Conservation (phyloP, 2,797 vertebrate species). For the Coregonus sp. region DNA sequence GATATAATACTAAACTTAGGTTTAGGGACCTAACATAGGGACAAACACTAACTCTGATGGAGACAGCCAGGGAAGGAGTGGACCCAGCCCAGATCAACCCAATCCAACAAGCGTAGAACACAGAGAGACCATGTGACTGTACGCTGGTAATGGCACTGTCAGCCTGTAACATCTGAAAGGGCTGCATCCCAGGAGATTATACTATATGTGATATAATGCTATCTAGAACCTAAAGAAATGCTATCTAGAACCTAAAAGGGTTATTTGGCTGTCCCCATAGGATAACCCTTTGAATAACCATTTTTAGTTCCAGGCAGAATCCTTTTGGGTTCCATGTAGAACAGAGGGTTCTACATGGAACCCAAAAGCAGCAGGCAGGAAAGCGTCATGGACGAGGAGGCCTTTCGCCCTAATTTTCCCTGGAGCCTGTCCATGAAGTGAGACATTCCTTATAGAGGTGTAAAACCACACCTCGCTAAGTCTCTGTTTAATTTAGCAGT, state of each 20-base stretch:
- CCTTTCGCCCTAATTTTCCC: slow-evolving; percentile 19
- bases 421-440: slow-evolving; percentile 56
- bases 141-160: slow-evolving; percentile 19
- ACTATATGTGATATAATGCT: background rate
- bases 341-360: too few relatives aligned
- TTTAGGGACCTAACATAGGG: too few relatives aligned
- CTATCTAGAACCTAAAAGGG: too few relatives aligned
- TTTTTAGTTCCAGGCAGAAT: too few relatives aligned
- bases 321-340: too few relatives aligned
- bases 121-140: slow-evolving; percentile 2
- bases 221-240: too few relatives aligned
- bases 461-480: slow-evolving; percentile 55
- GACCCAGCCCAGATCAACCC: background rate
- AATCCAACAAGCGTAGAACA: background rate
- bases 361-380: background rate
- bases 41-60: too few relatives aligned
- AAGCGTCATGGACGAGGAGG: background rate
- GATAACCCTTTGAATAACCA: too few relatives aligned
- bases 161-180: slow-evolving; percentile 15
- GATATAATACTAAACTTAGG: too few relatives aligned
- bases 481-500: slow-evolving; percentile 61
- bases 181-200: slow-evolving; percentile 14
- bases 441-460: slow-evolving; percentile 69
- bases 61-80: background rate
- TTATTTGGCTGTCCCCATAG: too few relatives aligned